Evolutionary conservation across 2,888 invertebrate species (phyloP).

Genomic region (Mesoligia furuncula): DNA sequence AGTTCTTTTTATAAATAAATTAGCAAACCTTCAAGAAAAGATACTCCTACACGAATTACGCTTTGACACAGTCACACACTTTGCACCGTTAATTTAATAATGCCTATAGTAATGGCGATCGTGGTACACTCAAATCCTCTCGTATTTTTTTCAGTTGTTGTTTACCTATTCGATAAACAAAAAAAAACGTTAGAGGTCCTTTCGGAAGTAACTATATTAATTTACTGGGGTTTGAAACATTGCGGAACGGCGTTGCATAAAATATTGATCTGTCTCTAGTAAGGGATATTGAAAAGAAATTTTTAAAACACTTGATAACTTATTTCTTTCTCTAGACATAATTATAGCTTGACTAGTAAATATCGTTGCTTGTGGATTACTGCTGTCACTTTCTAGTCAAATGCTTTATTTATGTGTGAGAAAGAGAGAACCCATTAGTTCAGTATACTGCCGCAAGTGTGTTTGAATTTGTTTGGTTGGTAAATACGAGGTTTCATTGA

Average conservation of each 20-base stretch:
- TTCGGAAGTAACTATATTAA: not conserved
- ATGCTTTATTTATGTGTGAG: not conserved
- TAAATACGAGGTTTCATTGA: constrained; percentile 62
- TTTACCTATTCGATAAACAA: constrained; percentile 59
- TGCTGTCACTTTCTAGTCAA: constrained; percentile 44
- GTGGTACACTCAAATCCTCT: constrained; percentile 50
- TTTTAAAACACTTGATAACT: constrained; percentile 60
- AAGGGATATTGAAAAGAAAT: constrained; percentile 59
- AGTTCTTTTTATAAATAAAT: constrained; percentile 76
- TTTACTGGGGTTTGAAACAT: constrained; percentile 16
- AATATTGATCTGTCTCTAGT: constrained; percentile 59
- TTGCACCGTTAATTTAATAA: constrained; percentile 65
- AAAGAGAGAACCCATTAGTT: constrained; percentile 63
- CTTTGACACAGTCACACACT: constrained; percentile 55
- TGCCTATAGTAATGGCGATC: constrained; percentile 68
- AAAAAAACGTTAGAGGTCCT: constrained; percentile 34
- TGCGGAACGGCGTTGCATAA: constrained; percentile 27
- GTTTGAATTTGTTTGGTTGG: constrained; percentile 63
- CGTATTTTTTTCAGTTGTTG: constrained; percentile 55
- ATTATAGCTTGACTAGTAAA: constrained; percentile 53
- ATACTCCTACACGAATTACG: constrained; percentile 62
- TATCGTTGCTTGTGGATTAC: constrained; percentile 43
- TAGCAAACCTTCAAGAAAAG: constrained; percentile 66
- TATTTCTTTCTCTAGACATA: constrained; percentile 59
- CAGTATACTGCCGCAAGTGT: constrained; percentile 34